Evolutionary conservation across 2,797 vertebrate genomes (phyloP).

Genomic region (Salmo trutta): DNA sequence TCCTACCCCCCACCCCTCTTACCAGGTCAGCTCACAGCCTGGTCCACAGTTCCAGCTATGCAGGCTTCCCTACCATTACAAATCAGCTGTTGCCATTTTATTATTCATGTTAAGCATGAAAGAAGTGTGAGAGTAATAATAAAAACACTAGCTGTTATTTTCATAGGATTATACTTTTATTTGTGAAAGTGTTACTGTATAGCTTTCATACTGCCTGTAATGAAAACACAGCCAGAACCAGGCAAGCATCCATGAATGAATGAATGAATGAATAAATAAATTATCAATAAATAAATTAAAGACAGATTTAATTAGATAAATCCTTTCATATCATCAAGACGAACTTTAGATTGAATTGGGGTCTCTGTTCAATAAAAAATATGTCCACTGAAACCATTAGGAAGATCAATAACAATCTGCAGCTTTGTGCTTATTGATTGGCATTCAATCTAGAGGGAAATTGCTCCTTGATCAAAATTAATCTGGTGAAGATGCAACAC

Average conservation of each 20-base stretch:
- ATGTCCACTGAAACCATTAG: slow-evolving; percentile 13
- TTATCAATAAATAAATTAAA: neutral
- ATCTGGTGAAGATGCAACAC: slow-evolving; percentile 25
- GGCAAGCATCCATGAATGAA: neutral
- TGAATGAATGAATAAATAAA: neutral
- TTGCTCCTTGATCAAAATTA: slow-evolving; percentile 30
- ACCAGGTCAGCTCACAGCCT: slow-evolving; percentile 33
- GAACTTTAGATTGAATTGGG: slow-evolving; percentile 11
- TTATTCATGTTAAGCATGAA: slow-evolving; percentile 8
- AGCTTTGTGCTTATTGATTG: slow-evolving; percentile 27
- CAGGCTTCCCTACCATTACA: neutral
- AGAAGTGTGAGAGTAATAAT: neutral
- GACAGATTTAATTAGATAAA: neutral
- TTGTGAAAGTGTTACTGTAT: neutral
- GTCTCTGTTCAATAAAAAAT: slow-evolving; percentile 3
- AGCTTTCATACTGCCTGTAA: neutral
- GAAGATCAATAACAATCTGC: slow-evolving; percentile 33
- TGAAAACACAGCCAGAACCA: neutral
- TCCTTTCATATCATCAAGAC: slow-evolving; percentile 1
- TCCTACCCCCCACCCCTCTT: slow-evolving; percentile 21
- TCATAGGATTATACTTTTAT: neutral
- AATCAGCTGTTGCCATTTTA: neutral
- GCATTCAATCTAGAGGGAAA: slow-evolving; percentile 19
- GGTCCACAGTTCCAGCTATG: slow-evolving; percentile 22
- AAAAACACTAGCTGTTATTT: neutral